Base-by-base conservation (phyloP, 2,888 invertebrate species). In the Schrankia costaestrigalis region DNA sequence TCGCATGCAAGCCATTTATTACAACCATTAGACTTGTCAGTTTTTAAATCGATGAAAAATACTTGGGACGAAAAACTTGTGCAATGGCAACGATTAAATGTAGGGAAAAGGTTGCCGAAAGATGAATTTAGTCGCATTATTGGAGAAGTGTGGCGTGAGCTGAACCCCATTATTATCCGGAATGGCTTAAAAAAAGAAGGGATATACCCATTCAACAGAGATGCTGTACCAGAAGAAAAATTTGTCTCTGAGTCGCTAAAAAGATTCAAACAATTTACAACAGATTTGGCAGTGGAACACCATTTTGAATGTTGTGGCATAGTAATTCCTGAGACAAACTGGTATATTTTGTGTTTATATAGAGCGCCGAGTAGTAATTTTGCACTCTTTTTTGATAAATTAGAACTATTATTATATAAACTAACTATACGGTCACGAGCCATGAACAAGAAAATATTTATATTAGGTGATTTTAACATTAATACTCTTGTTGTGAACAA, bases 1-100 rank as follows among this genome's bases (percentile, higher is more conserved):
- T 4, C 40, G 0, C 40, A 37, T 9, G 10, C 37, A n/a, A 37
- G 37, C 25, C 37, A 37, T 9, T 17, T 38, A 3, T 10, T 38
- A 10, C 37, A 37, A 39, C 62, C 61, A 10, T 21, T 63, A 29
- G 63, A 64, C 38, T 35, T 61, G 12, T 17, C 48, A 10, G 56
- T 60, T 18, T 61, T 62, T 31, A 57, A 59, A 35, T 39, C 51
- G 4, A 28, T 52, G 31, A 56, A 47, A 37, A 23, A 41, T 19
- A 33, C 11, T 7, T 50, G 43, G 52, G 49, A 55, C 17, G 30
- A 19, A 34, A 35, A 46, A 38, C 18, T 30, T n/a, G 8, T 26
- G 9, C 3, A 5, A 26, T 43, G 26, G 26, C 26, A 26, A n/a
- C 14, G 26, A 3, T 9, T 9, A n/a, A 34, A 28, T 11, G 27